Evolutionary conservation across 1,140 invertebrate species (phyloP), one percentile per base, ranked within the genome.

Genomic region (Leptopilina boulardi): DNA sequence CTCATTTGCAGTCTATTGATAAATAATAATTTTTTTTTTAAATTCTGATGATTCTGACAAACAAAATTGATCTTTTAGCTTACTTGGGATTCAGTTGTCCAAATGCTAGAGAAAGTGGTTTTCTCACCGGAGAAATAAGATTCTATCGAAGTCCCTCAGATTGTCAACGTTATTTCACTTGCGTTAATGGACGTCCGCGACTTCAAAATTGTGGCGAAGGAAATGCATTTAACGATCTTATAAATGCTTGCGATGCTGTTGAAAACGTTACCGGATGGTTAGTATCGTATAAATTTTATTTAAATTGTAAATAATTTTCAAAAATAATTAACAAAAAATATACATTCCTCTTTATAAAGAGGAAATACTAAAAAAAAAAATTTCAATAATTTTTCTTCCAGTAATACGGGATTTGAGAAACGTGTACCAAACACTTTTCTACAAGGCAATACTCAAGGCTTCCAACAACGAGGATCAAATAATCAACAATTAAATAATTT

Each of bases 151-250:
- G 93, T 75, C 92, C 93, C 0, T 83, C 76, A 1, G 95, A 97
- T 82, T 97, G 96, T 87, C 94, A 96, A 82, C 94, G 93, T 82
- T 97, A 96, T 86, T 98, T 94, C 87, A 91, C 97, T 3, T 98
- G 97, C 85, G 93, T 97, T 0, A 94, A 96, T 51, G 92, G 92
- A 26, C 93, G 93, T 78, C 96, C 96, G 0, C 88, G 94, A 56
- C 87, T 95, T 30, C 93, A 94, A 74, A 93, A 93, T 59, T 98
- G 97, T 84, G 95, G 94, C 10, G 93, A 94, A 77, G 96, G 95
- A 79, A 92, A 93, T 23, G 96, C 95, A 3, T 98, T 96, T 89
- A 97, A 97, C 80, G 95, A 96, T 21, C 86, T 94, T 1, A 94
- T 93, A 10, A 93, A 94, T 56, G 91, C 92, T 44, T 98, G 97